These are phyloP conservation scores for Melanostigma gelatinosum DNA, from an alignment of 2,113 vertebrate genomes.

Conservation along the genomic window DNA sequence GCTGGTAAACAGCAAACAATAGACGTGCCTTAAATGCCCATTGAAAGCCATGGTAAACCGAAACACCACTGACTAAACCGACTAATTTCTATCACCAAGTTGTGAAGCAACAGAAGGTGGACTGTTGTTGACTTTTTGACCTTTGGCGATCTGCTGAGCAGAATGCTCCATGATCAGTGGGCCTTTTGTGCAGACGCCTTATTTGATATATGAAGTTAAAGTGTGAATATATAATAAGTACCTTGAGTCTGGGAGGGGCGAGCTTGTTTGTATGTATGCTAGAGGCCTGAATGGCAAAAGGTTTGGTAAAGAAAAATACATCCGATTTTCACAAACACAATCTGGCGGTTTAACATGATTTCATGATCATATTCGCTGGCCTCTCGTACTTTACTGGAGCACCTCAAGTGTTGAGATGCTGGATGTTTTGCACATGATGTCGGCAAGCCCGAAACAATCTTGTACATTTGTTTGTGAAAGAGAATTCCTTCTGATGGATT, in stretches of 20 bases:
- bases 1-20: constrained; percentile 53
- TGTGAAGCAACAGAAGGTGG: constrained; percentile 1
- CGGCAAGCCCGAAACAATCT: background rate
- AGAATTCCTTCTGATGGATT: background rate
- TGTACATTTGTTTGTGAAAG: background rate
- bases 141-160: constrained; percentile 1
- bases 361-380: background rate
- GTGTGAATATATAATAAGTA: background rate
- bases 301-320: background rate
- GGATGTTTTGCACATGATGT: background rate
- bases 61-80: constrained; percentile 35
- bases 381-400: background rate
- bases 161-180: background rate
- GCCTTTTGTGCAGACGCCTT: background rate
- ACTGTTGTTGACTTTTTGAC: constrained; percentile 8
- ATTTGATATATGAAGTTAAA: constrained; percentile 5
- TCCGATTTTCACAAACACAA: background rate
- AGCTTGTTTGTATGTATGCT: background rate
- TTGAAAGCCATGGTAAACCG: constrained; percentile 22
- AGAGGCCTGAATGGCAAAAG: background rate
- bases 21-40: constrained; percentile 22
- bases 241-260: background rate
- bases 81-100: constrained; percentile 20
- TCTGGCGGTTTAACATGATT: constrained; percentile 1
- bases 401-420: background rate